These are phyloP conservation scores for Rissa tridactyla DNA, from an alignment of 2,113 vertebrate species.

Conservation along the genomic window DNA sequence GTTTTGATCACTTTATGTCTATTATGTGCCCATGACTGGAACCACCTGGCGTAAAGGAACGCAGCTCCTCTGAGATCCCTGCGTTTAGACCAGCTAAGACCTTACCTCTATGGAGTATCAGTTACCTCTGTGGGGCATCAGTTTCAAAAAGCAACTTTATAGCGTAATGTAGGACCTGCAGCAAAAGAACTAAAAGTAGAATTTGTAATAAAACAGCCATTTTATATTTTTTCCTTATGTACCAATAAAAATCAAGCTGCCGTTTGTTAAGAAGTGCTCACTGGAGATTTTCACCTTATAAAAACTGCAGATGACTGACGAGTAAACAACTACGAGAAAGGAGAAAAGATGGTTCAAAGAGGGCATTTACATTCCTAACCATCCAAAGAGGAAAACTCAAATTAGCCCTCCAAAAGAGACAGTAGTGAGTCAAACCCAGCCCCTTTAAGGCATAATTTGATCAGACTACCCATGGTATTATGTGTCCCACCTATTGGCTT, in stretches of 20 bases:
- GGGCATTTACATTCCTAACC: not conserved
- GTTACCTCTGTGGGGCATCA: not conserved
- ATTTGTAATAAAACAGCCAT: not conserved
- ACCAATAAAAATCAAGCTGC: not conserved
- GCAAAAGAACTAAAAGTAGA: not conserved
- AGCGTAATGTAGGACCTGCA: not conserved
- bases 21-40: not conserved
- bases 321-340: not conserved
- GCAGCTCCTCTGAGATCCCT: not conserved
- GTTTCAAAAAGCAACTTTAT: not conserved
- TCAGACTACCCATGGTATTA: not conserved
- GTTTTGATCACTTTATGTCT: not conserved
- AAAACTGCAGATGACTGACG: not conserved
- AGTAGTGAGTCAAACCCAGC: not conserved
- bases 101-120: not conserved
- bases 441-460: not conserved
- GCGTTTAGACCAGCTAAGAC: not conserved
- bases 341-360: not conserved
- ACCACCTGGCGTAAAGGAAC: not conserved
- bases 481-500: accelerated
- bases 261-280: not conserved
- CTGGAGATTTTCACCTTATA: not conserved
- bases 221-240: not conserved
- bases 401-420: not conserved
- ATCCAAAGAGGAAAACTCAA: not conserved